phyloP scores from a whole-genome alignment of 2,888 invertebrate genomes.

The Rhamnusium bicolor region DNA sequence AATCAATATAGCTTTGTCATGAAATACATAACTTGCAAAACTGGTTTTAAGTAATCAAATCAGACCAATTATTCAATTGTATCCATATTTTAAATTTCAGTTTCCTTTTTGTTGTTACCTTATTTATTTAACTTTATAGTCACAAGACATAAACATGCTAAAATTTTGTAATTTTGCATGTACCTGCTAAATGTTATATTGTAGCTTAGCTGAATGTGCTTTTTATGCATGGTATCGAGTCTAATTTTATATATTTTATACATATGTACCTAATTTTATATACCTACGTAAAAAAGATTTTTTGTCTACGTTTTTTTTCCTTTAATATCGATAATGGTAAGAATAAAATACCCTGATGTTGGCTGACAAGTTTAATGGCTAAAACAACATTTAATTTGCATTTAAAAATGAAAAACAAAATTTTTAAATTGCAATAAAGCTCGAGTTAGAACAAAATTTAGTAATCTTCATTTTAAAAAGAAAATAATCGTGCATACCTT shows the following conservation, averaged over 20 bases:
- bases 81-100: not conserved
- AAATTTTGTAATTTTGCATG: constrained; percentile 32
- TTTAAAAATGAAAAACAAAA: too few relatives aligned
- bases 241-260: constrained; percentile 36
- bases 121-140: constrained; percentile 22
- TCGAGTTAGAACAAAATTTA: too few relatives aligned
- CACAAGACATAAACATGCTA: not conserved
- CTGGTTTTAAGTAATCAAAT: not conserved
- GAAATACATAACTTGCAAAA: not conserved
- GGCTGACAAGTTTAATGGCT: too few relatives aligned
- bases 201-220: constrained; percentile 39
- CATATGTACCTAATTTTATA: not conserved
- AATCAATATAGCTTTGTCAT: not conserved
- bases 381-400: too few relatives aligned
- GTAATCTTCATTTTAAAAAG: too few relatives aligned
- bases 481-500: too few relatives aligned
- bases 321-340: not conserved
- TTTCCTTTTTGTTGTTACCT: not conserved
- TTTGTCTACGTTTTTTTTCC: too few relatives aligned
- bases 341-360: too few relatives aligned
- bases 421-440: too few relatives aligned
- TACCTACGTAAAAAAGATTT: not conserved
- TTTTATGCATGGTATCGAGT: constrained; percentile 38
- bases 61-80: not conserved
- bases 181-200: constrained; percentile 27